Evolutionary conservation across 2,113 vertebrate genomes (phyloP).

Genomic region (Callorhinus ursinus): DNA sequence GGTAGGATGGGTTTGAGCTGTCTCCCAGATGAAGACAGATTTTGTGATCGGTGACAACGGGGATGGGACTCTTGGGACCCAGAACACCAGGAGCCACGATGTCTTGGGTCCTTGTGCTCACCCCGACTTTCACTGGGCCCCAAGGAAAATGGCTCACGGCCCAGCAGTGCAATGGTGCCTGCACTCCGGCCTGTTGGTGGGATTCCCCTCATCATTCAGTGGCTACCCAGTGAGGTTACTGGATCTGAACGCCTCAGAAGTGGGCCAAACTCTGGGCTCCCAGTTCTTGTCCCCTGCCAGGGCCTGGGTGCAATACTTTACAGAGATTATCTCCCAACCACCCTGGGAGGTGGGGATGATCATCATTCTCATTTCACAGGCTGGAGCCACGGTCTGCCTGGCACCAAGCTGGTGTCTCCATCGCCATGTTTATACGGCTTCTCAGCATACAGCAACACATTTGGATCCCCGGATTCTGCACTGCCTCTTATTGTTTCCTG

Average conservation of each 20-base stretch:
- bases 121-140: not conserved
- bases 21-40: not conserved
- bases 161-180: fast-evolving
- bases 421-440: no score
- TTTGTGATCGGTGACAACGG: not conserved
- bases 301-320: not conserved
- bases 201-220: fast-evolving
- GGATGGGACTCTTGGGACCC: not conserved
- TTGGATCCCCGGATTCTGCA: not conserved
- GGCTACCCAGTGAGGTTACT: not conserved
- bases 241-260: not conserved
- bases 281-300: not conserved
- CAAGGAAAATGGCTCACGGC: fast-evolving
- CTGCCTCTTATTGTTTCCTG: not conserved
- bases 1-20: not conserved
- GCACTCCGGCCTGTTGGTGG: not conserved
- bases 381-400: not conserved
- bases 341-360: not conserved
- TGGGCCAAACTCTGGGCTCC: not conserved
- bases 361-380: not conserved
- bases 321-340: not conserved
- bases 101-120: not conserved
- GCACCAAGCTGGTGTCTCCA: not conserved
- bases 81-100: not conserved
- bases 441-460: not conserved